These are phyloP conservation scores for Cryptocephalus moraei DNA, from an alignment of 2,888 invertebrate genomes.

Conservation along the genomic window DNA sequence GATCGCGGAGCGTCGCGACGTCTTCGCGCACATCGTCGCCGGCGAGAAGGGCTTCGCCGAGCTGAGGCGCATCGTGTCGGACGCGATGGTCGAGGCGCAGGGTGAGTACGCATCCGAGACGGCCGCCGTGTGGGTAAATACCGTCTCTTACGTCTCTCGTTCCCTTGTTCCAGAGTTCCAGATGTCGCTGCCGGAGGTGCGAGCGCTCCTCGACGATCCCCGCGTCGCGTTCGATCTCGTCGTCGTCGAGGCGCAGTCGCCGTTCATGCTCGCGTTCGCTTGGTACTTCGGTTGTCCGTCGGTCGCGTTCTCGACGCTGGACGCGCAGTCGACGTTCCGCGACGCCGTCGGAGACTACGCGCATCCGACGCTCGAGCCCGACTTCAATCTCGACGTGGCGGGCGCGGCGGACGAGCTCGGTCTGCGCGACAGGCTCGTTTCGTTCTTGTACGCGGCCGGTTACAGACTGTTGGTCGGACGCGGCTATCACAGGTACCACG, in stretches of 20 bases:
- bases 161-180: not conserved
- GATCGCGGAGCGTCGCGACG: slow-evolving; percentile 7
- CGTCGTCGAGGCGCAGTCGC: slow-evolving; percentile 25
- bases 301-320: slow-evolving; percentile 29
- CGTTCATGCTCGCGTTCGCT: slow-evolving; percentile 19
- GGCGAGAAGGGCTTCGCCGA: slow-evolving; percentile 2
- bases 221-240: slow-evolving; percentile 24
- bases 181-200: not conserved
- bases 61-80: not conserved
- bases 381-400: not conserved
- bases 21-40: slow-evolving; percentile 5
- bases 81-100: not conserved
- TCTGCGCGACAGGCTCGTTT: not conserved
- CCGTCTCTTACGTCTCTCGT: too few species aligned
- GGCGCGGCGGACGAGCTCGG: not conserved
- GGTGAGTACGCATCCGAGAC: too few species aligned
- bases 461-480: not conserved
- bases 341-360: not conserved
- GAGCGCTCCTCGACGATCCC: slow-evolving; percentile 17
- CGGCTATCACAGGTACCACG: not conserved
- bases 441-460: not conserved
- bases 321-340: slow-evolving; percentile 5
- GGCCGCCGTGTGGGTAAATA: too few species aligned
- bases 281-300: slow-evolving; percentile 28
- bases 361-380: not conserved